Evolutionary conservation across 2,113 vertebrate species (phyloP).

Genomic region (Rhabdornis inornatus): DNA sequence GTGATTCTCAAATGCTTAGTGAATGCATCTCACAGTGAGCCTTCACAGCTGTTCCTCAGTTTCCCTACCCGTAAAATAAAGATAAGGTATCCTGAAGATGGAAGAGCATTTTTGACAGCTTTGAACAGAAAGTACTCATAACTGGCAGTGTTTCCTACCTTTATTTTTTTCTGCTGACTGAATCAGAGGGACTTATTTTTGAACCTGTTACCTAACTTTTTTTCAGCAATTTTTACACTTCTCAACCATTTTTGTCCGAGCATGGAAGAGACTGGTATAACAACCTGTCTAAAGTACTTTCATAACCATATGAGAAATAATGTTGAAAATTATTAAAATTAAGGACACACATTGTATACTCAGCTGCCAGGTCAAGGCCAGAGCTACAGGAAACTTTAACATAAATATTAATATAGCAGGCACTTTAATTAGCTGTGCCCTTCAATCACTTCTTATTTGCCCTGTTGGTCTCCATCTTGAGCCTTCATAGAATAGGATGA

Average conservation of each 20-base stretch:
- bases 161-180: background rate
- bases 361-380: constrained; percentile 40
- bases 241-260: background rate
- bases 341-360: constrained; percentile 45
- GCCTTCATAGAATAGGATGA: constrained; percentile 44
- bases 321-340: constrained; percentile 48
- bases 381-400: constrained; percentile 45
- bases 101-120: background rate
- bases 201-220: background rate
- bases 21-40: background rate
- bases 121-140: background rate
- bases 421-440: constrained; percentile 64
- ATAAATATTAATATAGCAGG: constrained; percentile 63
- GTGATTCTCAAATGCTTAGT: background rate
- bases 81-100: background rate
- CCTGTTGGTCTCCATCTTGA: constrained; percentile 47
- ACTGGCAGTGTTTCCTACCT: background rate
- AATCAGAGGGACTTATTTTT: background rate
- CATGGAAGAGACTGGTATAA: background rate
- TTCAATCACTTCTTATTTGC: constrained; percentile 53
- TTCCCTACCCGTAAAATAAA: background rate
- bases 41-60: background rate
- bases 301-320: constrained; percentile 2
- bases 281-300: background rate
- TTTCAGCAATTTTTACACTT: background rate